Base-by-base conservation (phyloP, 2,888 invertebrate genomes). In the Colostygia pectinataria region DNA sequence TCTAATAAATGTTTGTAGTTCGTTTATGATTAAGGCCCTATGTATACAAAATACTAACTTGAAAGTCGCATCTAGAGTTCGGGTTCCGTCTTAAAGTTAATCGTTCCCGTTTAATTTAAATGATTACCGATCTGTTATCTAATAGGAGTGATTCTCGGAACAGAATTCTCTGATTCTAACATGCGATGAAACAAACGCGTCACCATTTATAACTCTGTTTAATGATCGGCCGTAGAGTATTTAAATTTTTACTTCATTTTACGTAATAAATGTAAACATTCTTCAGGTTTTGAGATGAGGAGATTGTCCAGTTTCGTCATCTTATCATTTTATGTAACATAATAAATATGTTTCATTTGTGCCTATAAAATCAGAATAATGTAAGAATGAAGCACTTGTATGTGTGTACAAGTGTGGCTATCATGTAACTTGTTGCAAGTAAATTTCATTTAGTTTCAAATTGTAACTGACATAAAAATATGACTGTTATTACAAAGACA, bases 71-170 rank as follows among this genome's bases (percentile, higher is more conserved):
- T 25, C 53, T 59, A 56, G 58, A 56, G 56, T 59, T 61, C 52
- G 57, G 57, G 61, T 67, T 56, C 68, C 31, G 39, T 45, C 68
- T 67, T 52, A 42, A 51, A 65, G 68, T 71, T 80, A 75, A 81
- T 77, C 72, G 75, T 74, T 70, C 71, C 74, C 74, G 69, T 74
- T 77, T 77, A 74, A 79, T 78, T 79, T 75, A 74, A 80, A 80
- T 72, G 73, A 77, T 71, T 72, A 68, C 69, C 68, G 81, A 86
- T 86, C 80, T 78, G 79, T 83, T 84, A 84, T 85, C 85, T 83
- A 77, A 79, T 80, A 81, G 79, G 71, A 78, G 76, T 77, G 72
- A 65, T 86, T 85, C 85, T 67, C 54, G 71, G 83, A 84, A 84
- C 68, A 70, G 63, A 68, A 66, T 73, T 72, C 74, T 71, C 70